Evolutionary conservation across 2,113 vertebrate genomes (phyloP), one percentile per base, ranked within the genome.

Genomic region (Nibea coibor): DNA sequence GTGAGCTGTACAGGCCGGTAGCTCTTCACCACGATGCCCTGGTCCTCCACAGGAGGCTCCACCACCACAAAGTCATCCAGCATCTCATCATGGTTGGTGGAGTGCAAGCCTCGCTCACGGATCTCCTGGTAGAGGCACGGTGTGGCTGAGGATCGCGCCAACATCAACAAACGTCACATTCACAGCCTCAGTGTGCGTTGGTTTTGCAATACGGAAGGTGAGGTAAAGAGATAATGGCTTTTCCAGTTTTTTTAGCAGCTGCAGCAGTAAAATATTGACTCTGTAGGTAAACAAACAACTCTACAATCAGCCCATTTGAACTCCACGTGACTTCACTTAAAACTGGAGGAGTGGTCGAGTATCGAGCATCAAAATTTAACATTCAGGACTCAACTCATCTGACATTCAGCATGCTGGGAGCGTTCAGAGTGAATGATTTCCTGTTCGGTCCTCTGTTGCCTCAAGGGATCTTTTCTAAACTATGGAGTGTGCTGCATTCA

Each of bases 71-170:
- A 24, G 10, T 96, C 92, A 5, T 97, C 96, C 0, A 94, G 93
- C 1, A 95, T 89, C 67, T 95, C 51, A 3, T 98, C 97, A 0
- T 96, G 95, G 90, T 91, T 92, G 72, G 95, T 93, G 1, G 95
- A 95, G 88, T 96, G 96, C 72, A 99, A 95, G 1, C 98, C 98
- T 42, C 97, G 93, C 91, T 99, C 98, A 10, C 95, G 94, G 88
- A 99, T 96, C 89, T 99, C 97, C 95, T 99, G 98, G 79, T 99
- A 99, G 71, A 99, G 93, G 42, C 57, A 84, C 0, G 97, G 98
- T 20, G 92, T 92, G 1, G 93, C 93, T 94, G 83, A 26, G 61
- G 24, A 50, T 59, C 16, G 16, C 62, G 75, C n/a, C 20, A n/a
- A 57, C 50, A 84, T 31, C 28, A 73, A 59, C 14, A 47, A 70